Evolutionary conservation across 1,140 invertebrate species (phyloP).

Genomic region (Phymastichus coffea): DNA sequence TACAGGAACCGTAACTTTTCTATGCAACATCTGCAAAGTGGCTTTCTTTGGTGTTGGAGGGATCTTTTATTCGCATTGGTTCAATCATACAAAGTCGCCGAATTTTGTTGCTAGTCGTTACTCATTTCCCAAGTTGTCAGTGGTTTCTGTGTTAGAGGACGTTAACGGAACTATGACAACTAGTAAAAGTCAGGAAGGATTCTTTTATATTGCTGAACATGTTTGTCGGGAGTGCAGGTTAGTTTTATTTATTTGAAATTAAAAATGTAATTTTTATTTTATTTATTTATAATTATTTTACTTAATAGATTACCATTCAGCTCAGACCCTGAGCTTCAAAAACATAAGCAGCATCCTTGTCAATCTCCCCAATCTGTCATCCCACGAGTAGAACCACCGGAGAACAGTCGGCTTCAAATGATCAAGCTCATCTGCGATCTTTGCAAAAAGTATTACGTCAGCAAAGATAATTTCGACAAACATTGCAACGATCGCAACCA

Average conservation of each 20-base stretch:
- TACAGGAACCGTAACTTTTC: slow-evolving; percentile 32
- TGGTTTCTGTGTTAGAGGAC: slow-evolving; percentile 21
- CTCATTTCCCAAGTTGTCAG: slow-evolving; percentile 41
- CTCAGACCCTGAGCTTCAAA: slow-evolving; percentile 28
- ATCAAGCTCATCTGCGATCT: slow-evolving; percentile 15
- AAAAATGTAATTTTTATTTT: no score
- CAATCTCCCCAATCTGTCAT: neutral
- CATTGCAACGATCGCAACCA: slow-evolving; percentile 32
- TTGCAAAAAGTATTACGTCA: slow-evolving; percentile 32
- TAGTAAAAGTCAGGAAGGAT: slow-evolving; percentile 30
- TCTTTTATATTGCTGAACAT: slow-evolving; percentile 44
- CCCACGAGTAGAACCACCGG: neutral
- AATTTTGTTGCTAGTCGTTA: slow-evolving; percentile 40
- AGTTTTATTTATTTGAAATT: neutral
- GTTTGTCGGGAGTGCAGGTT: slow-evolving; percentile 44
- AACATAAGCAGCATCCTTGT: slow-evolving; percentile 30
- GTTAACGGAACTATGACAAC: slow-evolving; percentile 7
- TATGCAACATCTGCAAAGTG: slow-evolving; percentile 50
- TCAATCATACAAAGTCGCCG: slow-evolving; percentile 40
- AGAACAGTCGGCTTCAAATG: slow-evolving; percentile 10
- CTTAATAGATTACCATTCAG: slow-evolving; percentile 34
- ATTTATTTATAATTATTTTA: neutral
- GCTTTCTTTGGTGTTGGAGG: slow-evolving; percentile 44
- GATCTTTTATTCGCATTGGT: slow-evolving; percentile 47
- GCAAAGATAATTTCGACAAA: slow-evolving; percentile 29